These are phyloP conservation scores for Clarias laeviceps DNA, from an alignment of 2,797 vertebrate genomes.

Conservation along the genomic window DNA sequence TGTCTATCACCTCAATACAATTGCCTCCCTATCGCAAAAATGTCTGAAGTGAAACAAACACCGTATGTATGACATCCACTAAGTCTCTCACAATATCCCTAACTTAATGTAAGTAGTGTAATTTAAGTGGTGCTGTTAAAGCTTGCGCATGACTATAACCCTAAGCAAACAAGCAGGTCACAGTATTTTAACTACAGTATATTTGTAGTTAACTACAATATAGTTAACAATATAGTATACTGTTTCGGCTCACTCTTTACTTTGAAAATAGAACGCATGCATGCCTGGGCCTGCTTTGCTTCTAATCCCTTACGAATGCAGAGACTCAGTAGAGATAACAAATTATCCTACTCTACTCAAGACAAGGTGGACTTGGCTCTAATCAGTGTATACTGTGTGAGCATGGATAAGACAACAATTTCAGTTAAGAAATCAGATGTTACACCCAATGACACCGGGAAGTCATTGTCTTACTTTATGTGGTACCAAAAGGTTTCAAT, in stretches of 20 bases:
- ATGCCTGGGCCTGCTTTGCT: conserved; percentile 12
- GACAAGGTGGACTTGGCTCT: neutral
- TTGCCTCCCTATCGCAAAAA: too few species aligned
- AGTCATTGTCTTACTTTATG: neutral
- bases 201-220: too few species aligned
- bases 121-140: neutral
- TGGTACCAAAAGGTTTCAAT: neutral
- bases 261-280: neutral
- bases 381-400: neutral
- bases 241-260: neutral
- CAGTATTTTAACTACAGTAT: neutral
- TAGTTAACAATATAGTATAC: too few species aligned
- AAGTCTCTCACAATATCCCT: too few species aligned
- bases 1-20: too few species aligned
- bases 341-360: neutral
- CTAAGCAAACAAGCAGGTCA: neutral
- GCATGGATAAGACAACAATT: neutral
- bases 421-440: neutral
- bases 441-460: neutral
- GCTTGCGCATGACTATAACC: neutral
- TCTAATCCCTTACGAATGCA: conserved; percentile 7
- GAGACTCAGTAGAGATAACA: neutral
- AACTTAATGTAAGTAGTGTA: too few species aligned
- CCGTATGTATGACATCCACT: too few species aligned
- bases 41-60: too few species aligned